Percentiles rank a stretch among this genome's conserved stretches.
Evolutionary conservation across 2,888 invertebrate genomes (phyloP).

Genomic region (Platycheirus rosarum): DNA sequence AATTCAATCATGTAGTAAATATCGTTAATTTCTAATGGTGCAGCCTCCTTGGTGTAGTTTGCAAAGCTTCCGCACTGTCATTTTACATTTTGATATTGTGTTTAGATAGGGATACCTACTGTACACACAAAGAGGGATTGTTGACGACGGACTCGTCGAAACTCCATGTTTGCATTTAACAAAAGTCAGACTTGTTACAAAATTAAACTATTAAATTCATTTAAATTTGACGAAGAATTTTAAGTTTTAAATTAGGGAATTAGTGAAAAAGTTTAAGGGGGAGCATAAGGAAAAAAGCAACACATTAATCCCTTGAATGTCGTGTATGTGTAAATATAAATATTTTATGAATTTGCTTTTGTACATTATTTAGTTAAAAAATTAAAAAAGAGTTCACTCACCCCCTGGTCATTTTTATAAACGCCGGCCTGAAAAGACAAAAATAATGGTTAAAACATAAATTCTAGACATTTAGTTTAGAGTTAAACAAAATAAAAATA

Average conservation of each 20-base stretch:
- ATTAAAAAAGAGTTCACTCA: too few species aligned
- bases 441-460: too few species aligned
- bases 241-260: neutral
- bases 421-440: too few species aligned
- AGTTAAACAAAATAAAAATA: too few species aligned
- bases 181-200: neutral
- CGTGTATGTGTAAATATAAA: too few species aligned
- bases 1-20: slow-evolving; percentile 50
- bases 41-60: slow-evolving; percentile 41
- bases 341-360: too few species aligned
- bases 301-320: too few species aligned
- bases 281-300: too few species aligned
- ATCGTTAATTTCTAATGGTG: slow-evolving; percentile 43
- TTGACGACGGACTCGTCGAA: neutral
- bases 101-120: slow-evolving; percentile 27
- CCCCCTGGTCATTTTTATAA: too few species aligned
- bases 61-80: slow-evolving; percentile 27
- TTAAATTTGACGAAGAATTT: neutral
- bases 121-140: neutral
- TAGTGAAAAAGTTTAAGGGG: too few species aligned
- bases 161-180: slow-evolving; percentile 6
- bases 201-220: neutral
- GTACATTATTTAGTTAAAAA: too few species aligned
- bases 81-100: slow-evolving; percentile 35
- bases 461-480: too few species aligned